Evolutionary conservation across 2,113 vertebrate species (phyloP).

Genomic region (Myanophis thanlyinensis): DNA sequence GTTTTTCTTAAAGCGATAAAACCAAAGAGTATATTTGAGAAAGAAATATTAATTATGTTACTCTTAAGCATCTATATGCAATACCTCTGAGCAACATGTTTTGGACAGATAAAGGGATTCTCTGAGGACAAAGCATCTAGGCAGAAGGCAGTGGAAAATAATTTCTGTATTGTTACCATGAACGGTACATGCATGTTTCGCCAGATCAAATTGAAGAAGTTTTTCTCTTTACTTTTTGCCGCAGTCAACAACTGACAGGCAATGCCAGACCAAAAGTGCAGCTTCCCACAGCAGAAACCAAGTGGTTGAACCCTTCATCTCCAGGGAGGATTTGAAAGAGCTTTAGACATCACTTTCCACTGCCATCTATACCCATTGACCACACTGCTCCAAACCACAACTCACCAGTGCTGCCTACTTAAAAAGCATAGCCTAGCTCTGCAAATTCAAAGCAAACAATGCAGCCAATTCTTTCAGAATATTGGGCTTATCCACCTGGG

Average conservation of each 20-base stretch:
- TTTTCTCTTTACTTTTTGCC: background rate
- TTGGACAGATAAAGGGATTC: background rate
- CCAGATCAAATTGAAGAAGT: background rate
- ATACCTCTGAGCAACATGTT: background rate
- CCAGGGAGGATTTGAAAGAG: background rate
- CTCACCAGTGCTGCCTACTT: background rate
- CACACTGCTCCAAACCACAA: background rate
- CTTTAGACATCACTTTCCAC: background rate
- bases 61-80: background rate
- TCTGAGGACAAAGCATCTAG: background rate
- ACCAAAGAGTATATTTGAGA: background rate
- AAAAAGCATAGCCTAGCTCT: background rate
- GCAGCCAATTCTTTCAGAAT: background rate
- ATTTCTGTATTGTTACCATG: background rate
- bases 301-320: background rate
- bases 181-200: background rate
- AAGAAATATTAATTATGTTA: background rate
- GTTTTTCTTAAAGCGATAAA: background rate
- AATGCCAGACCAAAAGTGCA: background rate
- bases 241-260: background rate
- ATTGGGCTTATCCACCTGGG: background rate
- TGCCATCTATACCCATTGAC: background rate
- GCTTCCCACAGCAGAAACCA: background rate
- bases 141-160: background rate
- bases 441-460: background rate